Percentiles rank a stretch among this genome's conserved stretches.
These are phyloP conservation scores for Sebastes minor DNA, from an alignment of 2,797 vertebrate species.

Conservation along the genomic window DNA sequence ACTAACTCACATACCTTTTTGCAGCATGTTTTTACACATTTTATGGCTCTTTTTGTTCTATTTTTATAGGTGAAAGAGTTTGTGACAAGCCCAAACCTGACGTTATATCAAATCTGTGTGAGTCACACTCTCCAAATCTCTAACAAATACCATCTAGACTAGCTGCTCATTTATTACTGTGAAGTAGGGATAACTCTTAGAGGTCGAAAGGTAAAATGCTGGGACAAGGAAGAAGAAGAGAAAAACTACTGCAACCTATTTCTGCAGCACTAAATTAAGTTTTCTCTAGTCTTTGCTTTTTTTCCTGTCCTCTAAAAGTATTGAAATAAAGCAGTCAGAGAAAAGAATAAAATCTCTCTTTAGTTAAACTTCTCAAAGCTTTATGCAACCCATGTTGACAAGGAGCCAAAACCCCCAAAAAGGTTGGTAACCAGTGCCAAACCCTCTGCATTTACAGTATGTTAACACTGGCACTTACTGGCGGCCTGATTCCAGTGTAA, in stretches of 20 bases:
- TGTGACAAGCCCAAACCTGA: constrained; percentile 46
- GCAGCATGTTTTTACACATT: background rate
- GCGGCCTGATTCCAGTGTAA: constrained; percentile 20
- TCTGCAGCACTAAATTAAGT: background rate
- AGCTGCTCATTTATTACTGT: background rate
- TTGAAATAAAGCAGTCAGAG: background rate
- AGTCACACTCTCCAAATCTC: constrained; percentile 13
- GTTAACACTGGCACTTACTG: constrained; percentile 43
- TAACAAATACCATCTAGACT: background rate
- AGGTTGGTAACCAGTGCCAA: background rate
- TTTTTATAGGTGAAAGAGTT: constrained; percentile 3
- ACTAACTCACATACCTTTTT: background rate
- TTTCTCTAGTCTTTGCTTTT: background rate
- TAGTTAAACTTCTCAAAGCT: background rate
- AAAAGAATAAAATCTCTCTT: background rate
- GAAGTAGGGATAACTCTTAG: background rate
- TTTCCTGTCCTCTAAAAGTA: background rate
- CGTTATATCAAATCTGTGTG: background rate
- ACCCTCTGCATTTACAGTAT: constrained; percentile 10
- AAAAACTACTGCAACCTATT: background rate
- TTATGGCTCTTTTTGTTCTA: background rate
- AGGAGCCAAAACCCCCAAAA: background rate
- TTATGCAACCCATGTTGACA: background rate
- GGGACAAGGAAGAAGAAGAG: background rate
- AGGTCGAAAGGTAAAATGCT: background rate